Percentiles rank a stretch among this genome's conserved stretches.
phyloP scores from a whole-genome alignment of 2,113 vertebrate species.

The Myrmecobius fasciatus region DNA sequence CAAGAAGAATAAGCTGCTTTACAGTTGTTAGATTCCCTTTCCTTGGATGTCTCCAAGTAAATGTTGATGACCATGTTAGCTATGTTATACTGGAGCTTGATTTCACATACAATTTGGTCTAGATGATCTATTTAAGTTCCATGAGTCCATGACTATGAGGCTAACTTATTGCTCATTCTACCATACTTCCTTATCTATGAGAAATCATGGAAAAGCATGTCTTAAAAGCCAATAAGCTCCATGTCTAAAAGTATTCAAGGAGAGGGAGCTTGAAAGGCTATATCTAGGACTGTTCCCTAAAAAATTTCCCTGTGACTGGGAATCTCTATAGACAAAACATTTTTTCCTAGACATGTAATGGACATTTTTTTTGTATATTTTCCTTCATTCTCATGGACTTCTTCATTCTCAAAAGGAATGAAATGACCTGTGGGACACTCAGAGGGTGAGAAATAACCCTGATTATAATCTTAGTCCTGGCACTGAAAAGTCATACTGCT shows the following conservation, averaged over 20 bases:
- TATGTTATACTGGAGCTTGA: neutral
- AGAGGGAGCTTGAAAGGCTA: neutral
- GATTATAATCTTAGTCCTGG: neutral
- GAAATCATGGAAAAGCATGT: neutral
- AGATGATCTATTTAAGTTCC: neutral
- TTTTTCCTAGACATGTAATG: neutral
- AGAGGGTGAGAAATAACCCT: neutral
- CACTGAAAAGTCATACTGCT: neutral
- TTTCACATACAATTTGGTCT: neutral
- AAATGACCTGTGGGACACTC: neutral
- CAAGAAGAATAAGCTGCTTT: neutral
- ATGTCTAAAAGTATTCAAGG: neutral
- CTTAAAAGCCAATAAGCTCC: neutral
- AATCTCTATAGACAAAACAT: neutral
- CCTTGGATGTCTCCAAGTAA: neutral
- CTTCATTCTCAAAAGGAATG: neutral
- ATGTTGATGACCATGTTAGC: neutral
- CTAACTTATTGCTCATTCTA: neutral
- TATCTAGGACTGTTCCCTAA: neutral
- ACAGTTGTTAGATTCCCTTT: neutral
- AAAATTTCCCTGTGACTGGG: neutral
- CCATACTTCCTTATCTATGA: neutral
- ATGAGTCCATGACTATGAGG: neutral
- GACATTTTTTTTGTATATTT: neutral
- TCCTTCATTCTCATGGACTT: neutral